These are phyloP conservation scores for Meiosimyza platycephala DNA, from an alignment of 2,888 invertebrate species.

Conservation along the genomic window DNA sequence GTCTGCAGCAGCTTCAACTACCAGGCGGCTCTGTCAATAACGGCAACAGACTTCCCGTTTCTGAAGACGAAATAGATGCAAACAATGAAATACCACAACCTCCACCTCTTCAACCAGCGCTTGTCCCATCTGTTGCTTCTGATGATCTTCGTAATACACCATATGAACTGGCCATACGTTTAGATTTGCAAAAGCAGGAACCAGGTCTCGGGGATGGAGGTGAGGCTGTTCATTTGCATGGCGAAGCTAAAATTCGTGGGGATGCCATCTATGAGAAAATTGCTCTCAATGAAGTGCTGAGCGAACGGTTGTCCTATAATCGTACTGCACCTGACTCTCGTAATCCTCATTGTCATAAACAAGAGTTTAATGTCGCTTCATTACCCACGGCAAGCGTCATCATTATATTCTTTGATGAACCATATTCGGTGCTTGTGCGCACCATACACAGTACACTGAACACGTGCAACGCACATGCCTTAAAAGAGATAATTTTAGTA, in stretches of 20 bases:
- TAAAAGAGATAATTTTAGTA: slow-evolving; percentile 94
- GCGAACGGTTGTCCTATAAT: slow-evolving; percentile 88
- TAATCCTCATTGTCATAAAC: slow-evolving; percentile 59
- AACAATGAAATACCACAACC: slow-evolving; percentile 23
- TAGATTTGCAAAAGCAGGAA: slow-evolving; percentile 75
- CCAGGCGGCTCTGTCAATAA: slow-evolving; percentile 6
- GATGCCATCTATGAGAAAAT: slow-evolving; percentile 82
- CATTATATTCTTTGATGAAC: slow-evolving; percentile 91
- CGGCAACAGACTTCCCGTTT: slow-evolving; percentile 9
- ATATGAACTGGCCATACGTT: slow-evolving; percentile 67
- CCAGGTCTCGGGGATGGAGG: slow-evolving; percentile 80
- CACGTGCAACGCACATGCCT: slow-evolving; percentile 71
- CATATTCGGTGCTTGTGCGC: slow-evolving; percentile 83
- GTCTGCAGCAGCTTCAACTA: slow-evolving; percentile 33
- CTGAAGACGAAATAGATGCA: slow-evolving; percentile 26
- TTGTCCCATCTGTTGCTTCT: slow-evolving; percentile 33
- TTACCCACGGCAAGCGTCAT: slow-evolving; percentile 83
- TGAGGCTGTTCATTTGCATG: slow-evolving; percentile 74
- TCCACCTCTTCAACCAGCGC: slow-evolving; percentile 33
- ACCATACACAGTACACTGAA: slow-evolving; percentile 82
- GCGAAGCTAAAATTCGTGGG: slow-evolving; percentile 74
- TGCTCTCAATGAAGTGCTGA: slow-evolving; percentile 89
- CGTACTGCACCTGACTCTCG: slow-evolving; percentile 71
- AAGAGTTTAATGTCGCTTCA: slow-evolving; percentile 71
- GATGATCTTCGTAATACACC: slow-evolving; percentile 48